Percentiles rank a stretch among this genome's conserved stretches.
Evolutionary conservation across 2,113 vertebrate species (phyloP).

Genomic region (Pholis gunnellus): DNA sequence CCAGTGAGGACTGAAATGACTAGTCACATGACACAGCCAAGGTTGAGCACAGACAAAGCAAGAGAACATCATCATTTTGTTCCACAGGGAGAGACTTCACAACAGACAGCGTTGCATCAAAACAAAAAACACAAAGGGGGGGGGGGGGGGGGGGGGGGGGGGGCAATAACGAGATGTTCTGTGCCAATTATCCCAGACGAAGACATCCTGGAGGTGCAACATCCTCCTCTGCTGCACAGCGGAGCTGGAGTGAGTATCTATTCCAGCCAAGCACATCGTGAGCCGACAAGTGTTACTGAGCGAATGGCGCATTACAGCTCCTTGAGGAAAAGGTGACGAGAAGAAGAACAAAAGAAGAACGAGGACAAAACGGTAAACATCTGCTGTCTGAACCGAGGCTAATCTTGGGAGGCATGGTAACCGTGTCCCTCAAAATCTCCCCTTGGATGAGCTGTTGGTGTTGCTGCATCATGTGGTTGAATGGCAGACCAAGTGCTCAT

Average conservation of each 20-base stretch:
- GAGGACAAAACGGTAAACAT: conserved; percentile 46
- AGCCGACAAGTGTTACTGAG: conserved; percentile 56
- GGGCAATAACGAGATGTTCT: conserved; percentile 61
- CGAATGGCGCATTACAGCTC: conserved; percentile 35
- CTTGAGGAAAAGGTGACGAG: conserved; percentile 35
- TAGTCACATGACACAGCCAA: conserved; percentile 74
- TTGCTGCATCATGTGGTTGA: conserved; percentile 55
- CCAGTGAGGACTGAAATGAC: conserved; percentile 69
- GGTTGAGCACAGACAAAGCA: conserved; percentile 72
- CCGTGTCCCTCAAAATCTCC: conserved; percentile 38
- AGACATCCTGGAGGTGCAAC: conserved; percentile 52
- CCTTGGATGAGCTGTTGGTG: conserved; percentile 60
- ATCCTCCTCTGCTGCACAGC: conserved; percentile 34
- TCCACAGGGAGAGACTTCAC: conserved; percentile 39
- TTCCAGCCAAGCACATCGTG: conserved; percentile 54
- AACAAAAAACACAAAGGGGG: not conserved
- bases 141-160: not conserved
- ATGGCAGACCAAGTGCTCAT: conserved; percentile 40
- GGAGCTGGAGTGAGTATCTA: conserved; percentile 44
- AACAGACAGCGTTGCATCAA: conserved; percentile 28
- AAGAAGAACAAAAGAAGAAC: conserved; percentile 48
- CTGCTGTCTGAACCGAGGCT: conserved; percentile 39
- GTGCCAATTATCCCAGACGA: conserved; percentile 55
- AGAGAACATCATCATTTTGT: conserved; percentile 52
- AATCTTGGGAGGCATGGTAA: conserved; percentile 76